phyloP scores from a whole-genome alignment of 1,140 invertebrate genomes.

The Gonatopus flavifemur region DNA sequence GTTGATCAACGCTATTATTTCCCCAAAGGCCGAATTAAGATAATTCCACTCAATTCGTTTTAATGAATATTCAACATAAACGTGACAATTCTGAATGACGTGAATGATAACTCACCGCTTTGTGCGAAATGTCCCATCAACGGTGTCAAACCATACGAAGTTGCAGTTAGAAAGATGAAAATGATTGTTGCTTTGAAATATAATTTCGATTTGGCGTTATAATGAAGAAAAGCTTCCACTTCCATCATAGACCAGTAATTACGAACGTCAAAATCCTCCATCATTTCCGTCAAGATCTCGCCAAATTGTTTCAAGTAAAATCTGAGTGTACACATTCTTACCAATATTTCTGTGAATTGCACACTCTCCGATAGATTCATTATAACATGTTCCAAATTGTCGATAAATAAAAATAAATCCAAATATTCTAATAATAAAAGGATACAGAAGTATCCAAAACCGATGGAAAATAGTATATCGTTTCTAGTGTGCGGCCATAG shows the following conservation, averaged over 20 bases:
- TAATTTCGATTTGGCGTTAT: slow-evolving; percentile 33
- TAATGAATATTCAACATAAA: background rate
- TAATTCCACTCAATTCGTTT: no score
- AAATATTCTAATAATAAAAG: slow-evolving; percentile 40
- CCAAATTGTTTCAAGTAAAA: slow-evolving; percentile 29
- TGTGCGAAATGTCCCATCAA: background rate
- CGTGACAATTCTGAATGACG: background rate
- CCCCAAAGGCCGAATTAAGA: no score
- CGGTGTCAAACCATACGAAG: slow-evolving; percentile 41
- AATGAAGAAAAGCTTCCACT: slow-evolving; percentile 27
- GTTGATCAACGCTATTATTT: no score
- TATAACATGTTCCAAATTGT: slow-evolving; percentile 39
- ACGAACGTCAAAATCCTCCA: slow-evolving; percentile 33
- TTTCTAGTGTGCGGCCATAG: slow-evolving; percentile 38
- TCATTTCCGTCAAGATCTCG: slow-evolving; percentile 31
- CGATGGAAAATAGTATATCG: slow-evolving; percentile 30
- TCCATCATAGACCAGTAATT: slow-evolving; percentile 36
- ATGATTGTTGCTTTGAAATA: slow-evolving; percentile 35
- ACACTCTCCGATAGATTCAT: slow-evolving; percentile 48
- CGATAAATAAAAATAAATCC: slow-evolving; percentile 38
- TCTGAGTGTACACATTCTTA: slow-evolving; percentile 34
- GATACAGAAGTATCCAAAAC: slow-evolving; percentile 37
- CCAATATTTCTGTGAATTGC: slow-evolving; percentile 40
- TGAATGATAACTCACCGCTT: slow-evolving; percentile 3
- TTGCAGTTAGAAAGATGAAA: slow-evolving; percentile 38